These are phyloP conservation scores for Numida meleagris DNA, from an alignment of 2,113 vertebrate species.

Conservation along the genomic window DNA sequence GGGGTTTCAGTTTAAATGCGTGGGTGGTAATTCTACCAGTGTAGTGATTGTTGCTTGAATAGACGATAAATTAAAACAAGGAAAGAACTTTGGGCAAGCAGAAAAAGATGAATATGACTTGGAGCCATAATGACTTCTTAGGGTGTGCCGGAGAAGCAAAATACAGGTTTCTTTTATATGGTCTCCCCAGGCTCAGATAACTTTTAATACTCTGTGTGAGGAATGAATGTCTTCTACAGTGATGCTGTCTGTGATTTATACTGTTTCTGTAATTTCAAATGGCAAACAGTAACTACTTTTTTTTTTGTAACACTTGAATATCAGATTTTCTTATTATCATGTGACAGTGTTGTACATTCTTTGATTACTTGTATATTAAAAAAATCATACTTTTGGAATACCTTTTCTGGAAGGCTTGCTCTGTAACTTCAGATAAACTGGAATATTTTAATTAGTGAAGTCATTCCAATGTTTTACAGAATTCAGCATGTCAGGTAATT, in stretches of 20 bases:
- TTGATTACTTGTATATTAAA: neutral
- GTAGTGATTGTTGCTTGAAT: neutral
- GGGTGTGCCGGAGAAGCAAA: neutral
- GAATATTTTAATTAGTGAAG: neutral
- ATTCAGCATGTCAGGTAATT: neutral
- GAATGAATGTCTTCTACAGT: rapidly evolving
- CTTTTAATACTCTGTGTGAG: neutral
- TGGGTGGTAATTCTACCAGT: neutral
- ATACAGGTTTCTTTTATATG: neutral
- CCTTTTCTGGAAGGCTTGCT: neutral
- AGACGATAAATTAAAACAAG: neutral
- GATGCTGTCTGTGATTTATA: neutral
- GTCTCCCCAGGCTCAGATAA: neutral
- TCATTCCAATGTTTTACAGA: neutral
- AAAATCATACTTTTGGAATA: rapidly evolving
- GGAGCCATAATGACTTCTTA: neutral
- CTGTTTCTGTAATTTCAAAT: neutral
- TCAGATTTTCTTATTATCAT: no score
- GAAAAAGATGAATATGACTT: neutral
- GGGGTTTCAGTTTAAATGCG: rapidly evolving
- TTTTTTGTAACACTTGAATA: neutral
- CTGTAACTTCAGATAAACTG: neutral
- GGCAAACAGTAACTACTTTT: neutral
- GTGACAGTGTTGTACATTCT: neutral
- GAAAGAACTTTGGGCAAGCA: neutral